phyloP scores from a whole-genome alignment of 2,888 invertebrate species.

The Spilosoma lubricipeda region DNA sequence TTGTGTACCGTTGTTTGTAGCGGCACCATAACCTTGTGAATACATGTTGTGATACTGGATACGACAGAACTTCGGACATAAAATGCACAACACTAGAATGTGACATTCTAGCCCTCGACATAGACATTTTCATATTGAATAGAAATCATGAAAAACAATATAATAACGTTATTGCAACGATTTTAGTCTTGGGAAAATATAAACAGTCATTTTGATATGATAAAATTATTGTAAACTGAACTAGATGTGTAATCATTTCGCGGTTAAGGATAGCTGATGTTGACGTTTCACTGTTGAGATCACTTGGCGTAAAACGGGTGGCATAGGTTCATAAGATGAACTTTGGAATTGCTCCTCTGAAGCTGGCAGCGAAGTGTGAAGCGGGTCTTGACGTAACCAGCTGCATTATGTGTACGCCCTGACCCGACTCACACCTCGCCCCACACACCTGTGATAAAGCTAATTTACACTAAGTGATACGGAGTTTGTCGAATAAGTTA shows the following conservation, averaged over 20 bases:
- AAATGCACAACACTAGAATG: not conserved
- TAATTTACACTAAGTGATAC: conserved; percentile 49
- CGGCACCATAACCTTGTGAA: not conserved
- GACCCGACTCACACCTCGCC: conserved; percentile 32
- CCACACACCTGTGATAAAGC: conserved; percentile 35
- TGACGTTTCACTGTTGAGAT: conserved; percentile 34
- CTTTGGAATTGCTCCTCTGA: not conserved
- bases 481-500: conserved; percentile 54
- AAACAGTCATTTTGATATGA: conserved; percentile 12
- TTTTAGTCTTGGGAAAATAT: conserved; percentile 13
- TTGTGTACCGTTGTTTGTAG: conserved; percentile 11
- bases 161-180: not conserved
- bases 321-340: conserved; percentile 33
- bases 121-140: not conserved
- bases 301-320: conserved; percentile 39
- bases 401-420: conserved; percentile 35
- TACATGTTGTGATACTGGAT: conserved; percentile 1
- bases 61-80: not conserved
- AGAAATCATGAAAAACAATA: not conserved
- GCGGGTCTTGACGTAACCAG: conserved; percentile 26
- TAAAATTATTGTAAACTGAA: conserved; percentile 21
- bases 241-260: conserved; percentile 27
- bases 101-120: not conserved
- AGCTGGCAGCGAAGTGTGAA: conserved; percentile 21
- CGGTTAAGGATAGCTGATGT: conserved; percentile 38